Evolutionary conservation across 2,113 vertebrate species (phyloP).

Genomic region (Macroglossus sobrinus): DNA sequence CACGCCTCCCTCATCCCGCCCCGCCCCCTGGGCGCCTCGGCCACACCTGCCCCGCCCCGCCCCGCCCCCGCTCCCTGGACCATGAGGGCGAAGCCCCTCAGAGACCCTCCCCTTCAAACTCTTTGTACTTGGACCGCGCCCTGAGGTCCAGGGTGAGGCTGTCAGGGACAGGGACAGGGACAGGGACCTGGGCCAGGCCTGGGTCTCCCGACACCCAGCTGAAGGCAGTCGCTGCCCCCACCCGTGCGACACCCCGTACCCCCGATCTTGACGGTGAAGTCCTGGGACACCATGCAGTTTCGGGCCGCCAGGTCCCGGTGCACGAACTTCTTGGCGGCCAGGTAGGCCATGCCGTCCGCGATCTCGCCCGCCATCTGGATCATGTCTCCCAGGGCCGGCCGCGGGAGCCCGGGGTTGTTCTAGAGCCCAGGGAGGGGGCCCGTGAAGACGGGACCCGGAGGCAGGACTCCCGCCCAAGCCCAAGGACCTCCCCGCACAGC

Average conservation of each 20-base stretch:
- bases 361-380: slow-evolving; percentile 89
- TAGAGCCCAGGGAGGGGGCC: background rate
- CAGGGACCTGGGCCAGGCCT: background rate
- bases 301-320: slow-evolving; percentile 87
- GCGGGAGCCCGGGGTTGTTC: slow-evolving; percentile 81
- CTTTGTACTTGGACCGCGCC: background rate
- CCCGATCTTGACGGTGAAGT: slow-evolving; percentile 88
- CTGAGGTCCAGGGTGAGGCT: background rate
- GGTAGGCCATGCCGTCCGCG: slow-evolving; percentile 87
- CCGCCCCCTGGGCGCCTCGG: background rate
- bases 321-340: slow-evolving; percentile 87
- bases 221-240: fast-evolving
- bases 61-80: background rate
- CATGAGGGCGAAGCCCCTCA: background rate
- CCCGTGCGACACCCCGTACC: slow-evolving; percentile 77
- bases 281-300: slow-evolving; percentile 90
- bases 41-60: background rate
- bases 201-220: background rate
- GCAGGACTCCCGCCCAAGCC: background rate
- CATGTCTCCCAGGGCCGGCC: slow-evolving; percentile 80
- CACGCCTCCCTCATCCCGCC: too few species aligned
- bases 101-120: background rate
- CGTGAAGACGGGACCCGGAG: background rate
- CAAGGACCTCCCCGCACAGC: background rate
- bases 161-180: too few species aligned